phyloP scores from a whole-genome alignment of 2,797 vertebrate species.

The Sebastiscus tertius region DNA sequence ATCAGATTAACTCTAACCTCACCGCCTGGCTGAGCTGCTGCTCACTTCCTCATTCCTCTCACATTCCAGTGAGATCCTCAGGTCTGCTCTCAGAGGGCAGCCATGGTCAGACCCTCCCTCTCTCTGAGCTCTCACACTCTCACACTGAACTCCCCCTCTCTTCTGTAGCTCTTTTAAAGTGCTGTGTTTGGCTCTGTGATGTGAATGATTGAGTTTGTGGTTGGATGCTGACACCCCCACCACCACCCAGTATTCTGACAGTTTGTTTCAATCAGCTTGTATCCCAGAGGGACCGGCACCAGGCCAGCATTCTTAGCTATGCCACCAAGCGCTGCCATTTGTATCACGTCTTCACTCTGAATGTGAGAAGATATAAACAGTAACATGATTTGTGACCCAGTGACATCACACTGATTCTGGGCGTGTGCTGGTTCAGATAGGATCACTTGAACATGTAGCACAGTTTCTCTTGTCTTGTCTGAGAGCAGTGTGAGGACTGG shows the following conservation, averaged over 20 bases:
- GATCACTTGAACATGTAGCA: background rate
- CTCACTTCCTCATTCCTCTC: constrained; percentile 71
- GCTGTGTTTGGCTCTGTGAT: background rate
- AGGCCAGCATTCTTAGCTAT: background rate
- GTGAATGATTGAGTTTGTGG: background rate
- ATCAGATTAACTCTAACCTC: constrained; percentile 55
- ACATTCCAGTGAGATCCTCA: constrained; percentile 70
- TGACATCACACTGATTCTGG: background rate
- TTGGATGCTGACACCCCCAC: background rate
- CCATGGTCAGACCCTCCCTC: background rate
- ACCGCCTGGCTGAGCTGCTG: constrained; percentile 2
- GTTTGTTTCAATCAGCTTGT: background rate
- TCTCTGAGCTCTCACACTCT: background rate
- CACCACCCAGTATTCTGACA: constrained; percentile 1
- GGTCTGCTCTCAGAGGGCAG: constrained; percentile 41
- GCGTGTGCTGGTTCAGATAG: background rate
- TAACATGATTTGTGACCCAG: background rate
- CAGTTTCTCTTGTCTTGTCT: background rate
- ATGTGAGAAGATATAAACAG: background rate
- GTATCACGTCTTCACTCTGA: background rate
- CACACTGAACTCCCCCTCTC: background rate
- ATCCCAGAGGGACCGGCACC: background rate
- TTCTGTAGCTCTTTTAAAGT: background rate
- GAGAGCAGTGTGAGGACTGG: background rate
- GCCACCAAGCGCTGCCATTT: background rate